These are phyloP conservation scores for Corythaixoides concolor DNA, from an alignment of 2,113 vertebrate species.

Conservation along the genomic window DNA sequence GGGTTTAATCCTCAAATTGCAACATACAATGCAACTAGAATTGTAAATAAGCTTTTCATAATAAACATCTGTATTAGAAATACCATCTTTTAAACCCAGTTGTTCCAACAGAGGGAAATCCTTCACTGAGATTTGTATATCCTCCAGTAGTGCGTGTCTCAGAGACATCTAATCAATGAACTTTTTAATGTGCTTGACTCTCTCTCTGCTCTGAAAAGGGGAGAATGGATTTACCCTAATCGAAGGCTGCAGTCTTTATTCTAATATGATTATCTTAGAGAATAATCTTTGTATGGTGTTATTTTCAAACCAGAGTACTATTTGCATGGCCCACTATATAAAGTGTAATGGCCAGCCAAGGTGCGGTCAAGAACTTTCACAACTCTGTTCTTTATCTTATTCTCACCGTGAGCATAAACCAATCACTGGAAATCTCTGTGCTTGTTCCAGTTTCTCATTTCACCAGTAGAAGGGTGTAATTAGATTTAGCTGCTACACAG, in stretches of 20 bases:
- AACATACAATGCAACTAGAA: not conserved
- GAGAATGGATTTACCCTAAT: constrained; percentile 17
- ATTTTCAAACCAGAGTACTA: not conserved
- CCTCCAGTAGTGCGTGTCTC: not conserved
- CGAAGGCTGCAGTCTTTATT: not conserved
- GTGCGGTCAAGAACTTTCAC: not conserved
- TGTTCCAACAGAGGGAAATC: not conserved
- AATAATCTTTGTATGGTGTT: not conserved
- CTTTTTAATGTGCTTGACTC: constrained; percentile 20
- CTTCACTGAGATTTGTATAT: not conserved
- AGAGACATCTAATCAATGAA: constrained; percentile 29
- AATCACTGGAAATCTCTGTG: not conserved
- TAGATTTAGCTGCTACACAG: not conserved
- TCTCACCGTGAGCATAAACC: not conserved
- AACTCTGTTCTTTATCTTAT: not conserved
- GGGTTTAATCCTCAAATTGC: not conserved
- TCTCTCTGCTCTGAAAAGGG: not conserved
- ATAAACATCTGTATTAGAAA: not conserved
- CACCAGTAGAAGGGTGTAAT: not conserved
- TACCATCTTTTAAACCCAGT: not conserved
- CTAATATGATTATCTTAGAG: not conserved
- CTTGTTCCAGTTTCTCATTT: not conserved
- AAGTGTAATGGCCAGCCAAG: not conserved
- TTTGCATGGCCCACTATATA: not conserved
- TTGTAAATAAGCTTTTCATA: not conserved